phyloP scores from a whole-genome alignment of 2,888 invertebrate species.

The Archaeoteleia sp. region DNA sequence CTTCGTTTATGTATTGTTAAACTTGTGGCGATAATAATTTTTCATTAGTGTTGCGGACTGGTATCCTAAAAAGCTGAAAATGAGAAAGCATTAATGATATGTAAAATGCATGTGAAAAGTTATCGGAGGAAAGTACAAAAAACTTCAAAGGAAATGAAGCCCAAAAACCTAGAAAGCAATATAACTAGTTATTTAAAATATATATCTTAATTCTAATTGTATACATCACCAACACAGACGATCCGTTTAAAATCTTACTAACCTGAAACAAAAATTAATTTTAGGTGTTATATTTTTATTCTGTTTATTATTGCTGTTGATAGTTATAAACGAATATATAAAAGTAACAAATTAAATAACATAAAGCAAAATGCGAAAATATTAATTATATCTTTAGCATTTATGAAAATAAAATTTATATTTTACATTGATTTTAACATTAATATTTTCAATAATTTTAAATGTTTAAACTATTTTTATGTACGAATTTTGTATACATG shows the following conservation, averaged over 20 bases:
- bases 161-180: slow-evolving; percentile 38
- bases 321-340: too few species aligned
- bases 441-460: too few species aligned
- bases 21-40: slow-evolving; percentile 34
- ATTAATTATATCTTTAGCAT: too few species aligned
- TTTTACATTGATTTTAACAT: too few species aligned
- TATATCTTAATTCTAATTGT: slow-evolving; percentile 24
- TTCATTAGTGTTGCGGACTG: slow-evolving; percentile 33
- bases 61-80: slow-evolving; percentile 49
- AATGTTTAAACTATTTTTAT: too few species aligned
- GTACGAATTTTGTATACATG: too few species aligned
- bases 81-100: slow-evolving; percentile 45
- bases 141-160: slow-evolving; percentile 27
- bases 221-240: slow-evolving; percentile 41
- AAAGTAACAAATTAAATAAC: too few species aligned
- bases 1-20: slow-evolving; percentile 51
- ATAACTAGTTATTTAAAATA: slow-evolving; percentile 36
- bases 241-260: slow-evolving; percentile 25
- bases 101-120: slow-evolving; percentile 25
- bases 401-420: too few species aligned
- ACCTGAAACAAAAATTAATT: slow-evolving; percentile 46
- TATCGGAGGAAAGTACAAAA: slow-evolving; percentile 21
- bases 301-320: too few species aligned
- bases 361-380: too few species aligned
- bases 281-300: not conserved